Conservation (phyloP, 2,113 vertebrate species). For the Pongo pygmaeus region DNA sequence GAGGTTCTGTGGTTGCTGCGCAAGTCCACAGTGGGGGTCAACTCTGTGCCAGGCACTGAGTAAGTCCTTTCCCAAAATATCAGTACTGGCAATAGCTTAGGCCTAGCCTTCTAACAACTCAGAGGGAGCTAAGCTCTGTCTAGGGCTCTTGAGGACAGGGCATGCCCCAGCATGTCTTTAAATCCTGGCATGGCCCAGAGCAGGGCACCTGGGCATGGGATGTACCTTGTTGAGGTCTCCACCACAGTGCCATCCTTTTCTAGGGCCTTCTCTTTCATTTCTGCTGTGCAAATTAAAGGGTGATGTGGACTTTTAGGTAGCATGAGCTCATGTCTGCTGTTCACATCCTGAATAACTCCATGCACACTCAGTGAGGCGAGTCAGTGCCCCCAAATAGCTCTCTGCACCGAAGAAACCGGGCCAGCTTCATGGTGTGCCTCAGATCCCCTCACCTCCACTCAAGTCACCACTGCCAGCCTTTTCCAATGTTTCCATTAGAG, state of each 20-base stretch:
- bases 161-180: not conserved
- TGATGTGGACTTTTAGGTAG: not conserved
- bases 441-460: not conserved
- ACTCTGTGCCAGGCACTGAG: not conserved
- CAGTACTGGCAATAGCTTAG: not conserved
- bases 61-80: not conserved
- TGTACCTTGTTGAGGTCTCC: not conserved
- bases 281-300: not conserved
- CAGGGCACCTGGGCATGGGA: too few relatives aligned
- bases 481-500: not conserved
- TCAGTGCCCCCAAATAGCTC: not conserved
- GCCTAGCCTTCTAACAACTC: not conserved
- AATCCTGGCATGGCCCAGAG: not conserved
- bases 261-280: not conserved
- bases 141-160: not conserved
- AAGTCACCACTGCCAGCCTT: not conserved
- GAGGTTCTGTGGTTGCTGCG: not conserved
- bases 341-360: not conserved
- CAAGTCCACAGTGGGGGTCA: not conserved
- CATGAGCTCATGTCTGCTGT: not conserved
- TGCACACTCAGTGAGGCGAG: accelerated
- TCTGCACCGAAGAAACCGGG: not conserved
- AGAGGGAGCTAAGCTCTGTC: not conserved
- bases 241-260: not conserved
- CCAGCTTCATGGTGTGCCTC: not conserved